These are phyloP conservation scores for Nycticorax nycticorax DNA, from an alignment of 2,113 vertebrate genomes.

Conservation along the genomic window DNA sequence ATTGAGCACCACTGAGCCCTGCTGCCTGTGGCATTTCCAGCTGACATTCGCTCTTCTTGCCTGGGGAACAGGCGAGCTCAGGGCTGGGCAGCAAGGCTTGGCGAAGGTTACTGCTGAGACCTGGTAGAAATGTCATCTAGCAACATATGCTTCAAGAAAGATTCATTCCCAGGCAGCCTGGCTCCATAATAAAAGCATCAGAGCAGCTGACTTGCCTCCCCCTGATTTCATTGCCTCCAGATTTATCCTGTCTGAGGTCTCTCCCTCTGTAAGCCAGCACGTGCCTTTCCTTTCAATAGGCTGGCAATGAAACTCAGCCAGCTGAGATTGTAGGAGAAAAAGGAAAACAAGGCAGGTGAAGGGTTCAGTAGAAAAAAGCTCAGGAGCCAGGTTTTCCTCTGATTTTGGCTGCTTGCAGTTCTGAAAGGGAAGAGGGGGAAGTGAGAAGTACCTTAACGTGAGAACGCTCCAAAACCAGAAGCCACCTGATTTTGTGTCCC, in stretches of 20 bases:
- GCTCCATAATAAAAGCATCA: conserved; percentile 47
- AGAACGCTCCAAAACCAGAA: neutral
- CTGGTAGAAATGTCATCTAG: conserved; percentile 43
- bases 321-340: neutral
- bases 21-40: neutral
- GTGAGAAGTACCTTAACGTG: neutral
- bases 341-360: neutral
- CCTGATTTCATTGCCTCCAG: neutral
- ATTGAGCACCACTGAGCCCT: rapidly evolving
- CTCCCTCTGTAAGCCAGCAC: neutral
- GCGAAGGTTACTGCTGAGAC: neutral
- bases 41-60: neutral
- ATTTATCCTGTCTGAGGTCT: conserved; percentile 41
- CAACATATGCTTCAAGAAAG: neutral
- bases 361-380: neutral
- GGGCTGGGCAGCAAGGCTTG: neutral
- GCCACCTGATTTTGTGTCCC: neutral
- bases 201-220: conserved; percentile 10
- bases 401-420: neutral
- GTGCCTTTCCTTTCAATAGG: conserved; percentile 16
- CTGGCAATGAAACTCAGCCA: neutral
- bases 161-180: conserved; percentile 45
- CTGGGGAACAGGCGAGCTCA: neutral
- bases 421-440: neutral
- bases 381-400: neutral